Base-by-base conservation (phyloP, 1,140 invertebrate genomes). In the Steinernema feltiae region DNA sequence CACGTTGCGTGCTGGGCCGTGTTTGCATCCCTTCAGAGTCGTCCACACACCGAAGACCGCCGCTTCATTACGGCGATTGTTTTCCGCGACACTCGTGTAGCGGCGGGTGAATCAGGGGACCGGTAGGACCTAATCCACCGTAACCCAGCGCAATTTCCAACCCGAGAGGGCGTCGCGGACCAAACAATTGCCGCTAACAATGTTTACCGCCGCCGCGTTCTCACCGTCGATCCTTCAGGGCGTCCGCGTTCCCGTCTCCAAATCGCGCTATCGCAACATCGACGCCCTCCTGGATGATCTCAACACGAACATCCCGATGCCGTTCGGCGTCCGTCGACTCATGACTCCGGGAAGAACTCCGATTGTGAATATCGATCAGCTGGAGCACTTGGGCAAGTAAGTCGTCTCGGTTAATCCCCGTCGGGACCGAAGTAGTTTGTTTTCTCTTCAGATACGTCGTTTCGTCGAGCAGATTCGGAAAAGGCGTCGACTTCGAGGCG, bases 371-470 rank as follows among this genome's bases (percentile, higher is more conserved):
- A 32, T 85, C 24, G 82, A 85, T 1, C 78, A 85, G 31, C 72
- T 85, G 48, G 53, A 85, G 73, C 85, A 86, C 75, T 70, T 86
- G 21, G 84, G 84, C 79, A 82, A 77, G 85, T 85, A 53, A 73
- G 78, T 73, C 46, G 18, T 21, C 24, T 18, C 7, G n/a, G 12
- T 21, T 48, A 63, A 30, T 41, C 32, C 32, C 17, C 69, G 1
- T 24, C 0, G 48, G 32, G 17, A 75, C n/a, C n/a, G n/a, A n/a
- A n/a, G n/a, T n/a, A n/a, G n/a, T 1, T 31, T 27, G 46, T 29
- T 75, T 70, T 32, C 41, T 30, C 63, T 80, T 31, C 72, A 86
- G 84, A 70, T 85, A 85, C 75, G 80, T 85, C 2, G 84, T 80
- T 12, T 82, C 84, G 1, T 81, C 80, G 7, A 79, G 83, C 0